Evolutionary conservation across 2,797 vertebrate species (phyloP).

Genomic region (Botia almorhae): DNA sequence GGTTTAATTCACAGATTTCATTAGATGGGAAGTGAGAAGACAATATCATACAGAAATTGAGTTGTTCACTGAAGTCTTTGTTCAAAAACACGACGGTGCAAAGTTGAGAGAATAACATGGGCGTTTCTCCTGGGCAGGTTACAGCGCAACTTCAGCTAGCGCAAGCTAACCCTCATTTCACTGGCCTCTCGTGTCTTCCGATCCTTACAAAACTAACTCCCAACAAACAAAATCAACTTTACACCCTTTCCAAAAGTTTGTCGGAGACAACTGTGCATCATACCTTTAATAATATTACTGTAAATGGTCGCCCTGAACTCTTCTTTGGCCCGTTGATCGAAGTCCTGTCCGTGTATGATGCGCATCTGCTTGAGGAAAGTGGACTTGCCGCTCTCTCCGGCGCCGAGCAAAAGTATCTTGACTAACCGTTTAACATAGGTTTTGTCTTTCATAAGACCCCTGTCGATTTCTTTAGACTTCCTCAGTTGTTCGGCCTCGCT

Average conservation of each 20-base stretch:
- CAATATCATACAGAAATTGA: background rate
- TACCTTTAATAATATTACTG: constrained; percentile 97
- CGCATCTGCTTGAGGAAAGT: constrained; percentile 99
- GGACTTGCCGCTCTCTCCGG: constrained; percentile 97
- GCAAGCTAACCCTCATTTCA: constrained; percentile 38
- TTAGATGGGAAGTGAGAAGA: background rate
- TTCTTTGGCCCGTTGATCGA: constrained; percentile 89
- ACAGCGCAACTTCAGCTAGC: constrained; percentile 45
- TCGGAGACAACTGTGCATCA: background rate
- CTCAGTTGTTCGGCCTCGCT: constrained; percentile 89
- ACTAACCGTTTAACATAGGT: constrained; percentile 92
- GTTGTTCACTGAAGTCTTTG: background rate
- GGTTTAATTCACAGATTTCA: background rate
- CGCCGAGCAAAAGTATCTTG: constrained; percentile 94
- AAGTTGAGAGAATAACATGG: constrained; percentile 71
- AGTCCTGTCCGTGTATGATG: constrained; percentile 97
- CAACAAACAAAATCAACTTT: too few relatives aligned
- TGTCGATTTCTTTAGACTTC: constrained; percentile 93
- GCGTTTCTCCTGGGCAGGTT: constrained; percentile 72
- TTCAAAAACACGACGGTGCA: constrained; percentile 39
- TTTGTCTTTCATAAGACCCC: constrained; percentile 72
- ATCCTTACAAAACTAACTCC: background rate
- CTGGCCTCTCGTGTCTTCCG: background rate
- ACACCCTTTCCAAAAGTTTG: background rate
- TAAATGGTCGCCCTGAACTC: constrained; percentile 94